Base-by-base conservation (phyloP, 2,888 invertebrate species). In the Chymomyza procnemis region DNA sequence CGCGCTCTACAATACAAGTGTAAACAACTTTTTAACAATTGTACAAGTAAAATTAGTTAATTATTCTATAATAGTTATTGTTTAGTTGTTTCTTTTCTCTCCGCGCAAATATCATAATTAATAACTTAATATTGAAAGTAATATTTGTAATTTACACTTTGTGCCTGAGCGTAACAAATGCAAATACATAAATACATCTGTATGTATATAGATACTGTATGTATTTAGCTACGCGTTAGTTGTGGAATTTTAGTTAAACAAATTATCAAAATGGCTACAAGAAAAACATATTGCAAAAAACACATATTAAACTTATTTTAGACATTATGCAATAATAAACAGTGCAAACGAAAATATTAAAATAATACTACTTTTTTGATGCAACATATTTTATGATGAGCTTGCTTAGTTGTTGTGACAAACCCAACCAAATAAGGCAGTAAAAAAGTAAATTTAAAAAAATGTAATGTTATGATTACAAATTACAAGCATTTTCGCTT, bases 131-230 rank as follows among this genome's bases (percentile, higher is more conserved):
- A 64, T 61, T 71, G 65, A 76, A 69, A 68, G 67, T 75, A 72
- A 85, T 75, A 86, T 86, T 81, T 85, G 87, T 83, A 87, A 87
- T 85, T 88, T 88, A 89, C 89, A 89, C 89, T 89, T 89, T 89
- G 89, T 89, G 89, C 89, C 89, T 89, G 84, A 89, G 80, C 85
- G 87, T 80, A 76, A 82, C n/a, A 63, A 26, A 54, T 41, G 34
- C 34, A 41, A 41, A 41, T 41, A 41, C 54, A 46, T 62, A 64
- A 66, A 79, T 69, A 52, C 19, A 58, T 64, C 73, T 57, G 68
- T 61, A 75, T 57, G 68, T 63, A 74, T 64, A 64, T 58, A 71
- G 34, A 60, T 26, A 18, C 19, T 61, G 55, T 64, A 21, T 60
- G 34, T 57, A 68, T 64, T 64, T 63, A 72, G 64, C 60, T 65